Base-by-base conservation (phyloP, 2,888 invertebrate genomes). In the Mesochorus sp. region DNA sequence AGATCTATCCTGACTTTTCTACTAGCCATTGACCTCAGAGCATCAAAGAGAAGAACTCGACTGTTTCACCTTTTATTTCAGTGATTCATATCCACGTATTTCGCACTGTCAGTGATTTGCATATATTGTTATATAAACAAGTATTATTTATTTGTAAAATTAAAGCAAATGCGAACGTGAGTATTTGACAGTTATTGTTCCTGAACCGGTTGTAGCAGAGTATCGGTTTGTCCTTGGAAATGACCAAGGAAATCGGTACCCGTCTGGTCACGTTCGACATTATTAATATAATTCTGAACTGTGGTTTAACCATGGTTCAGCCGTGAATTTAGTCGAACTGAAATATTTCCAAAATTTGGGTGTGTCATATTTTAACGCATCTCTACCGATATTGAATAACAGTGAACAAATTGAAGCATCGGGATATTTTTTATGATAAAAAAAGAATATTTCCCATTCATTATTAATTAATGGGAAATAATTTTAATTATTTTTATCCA, bases 201-300 rank as follows among this genome's bases (percentile, higher is more conserved):
- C 10, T 28, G 21, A 57, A 31, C 66, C 37, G 49, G 57, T 73
- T 57, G n/a, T 49, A n/a, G 14, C 21, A n/a, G 8, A 28, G 19
- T 57, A 57, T 44, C 28, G 8, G 8, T 34, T 47, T 14, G 64
- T 57, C 57, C 62, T 62, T 62, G 44, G n/a, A 6, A 51, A 14
- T 34, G 14, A 34, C 24, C 53, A 24, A 72, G 53, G 14, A 57
- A 21, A 42, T 44, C 14, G 53, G n/a, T 72, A 53, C 26, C 31
- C 34, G 57, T 70, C 21, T 42, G 28, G 53, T 53, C 51, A 55
- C 51, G 53, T 72, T 44, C 39, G n/a, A 49, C n/a, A 37, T 59
- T 34, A 57, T 57, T 34, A 49, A 47, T 37, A 34, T 34, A 17
- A 53, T 53, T 5, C 10, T 5, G 10, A 17, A n/a, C n/a, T n/a